These are phyloP conservation scores for Flexamia atlantica DNA, from an alignment of 2,888 invertebrate species.

Conservation along the genomic window DNA sequence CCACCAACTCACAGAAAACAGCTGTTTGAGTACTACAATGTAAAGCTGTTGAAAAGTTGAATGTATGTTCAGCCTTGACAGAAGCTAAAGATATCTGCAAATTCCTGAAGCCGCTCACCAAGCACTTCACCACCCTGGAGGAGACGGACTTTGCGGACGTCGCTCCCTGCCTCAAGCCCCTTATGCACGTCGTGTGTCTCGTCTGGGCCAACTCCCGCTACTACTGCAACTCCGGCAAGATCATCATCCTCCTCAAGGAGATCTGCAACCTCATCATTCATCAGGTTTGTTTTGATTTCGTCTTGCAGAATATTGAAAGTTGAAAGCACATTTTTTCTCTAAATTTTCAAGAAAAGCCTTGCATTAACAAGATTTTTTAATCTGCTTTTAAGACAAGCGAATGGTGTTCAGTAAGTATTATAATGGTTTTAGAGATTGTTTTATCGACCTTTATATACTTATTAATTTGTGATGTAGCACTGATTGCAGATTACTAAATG, in stretches of 20 bases:
- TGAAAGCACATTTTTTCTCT: too few relatives aligned
- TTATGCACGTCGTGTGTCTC: constrained; percentile 92
- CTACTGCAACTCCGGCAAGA: constrained; percentile 92
- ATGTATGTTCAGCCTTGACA: constrained; percentile 87
- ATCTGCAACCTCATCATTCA: constrained; percentile 94
- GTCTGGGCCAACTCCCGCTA: constrained; percentile 95
- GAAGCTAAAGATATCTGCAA: constrained; percentile 95
- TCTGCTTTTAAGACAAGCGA: too few relatives aligned
- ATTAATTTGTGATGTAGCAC: too few relatives aligned
- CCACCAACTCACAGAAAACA: too few relatives aligned
- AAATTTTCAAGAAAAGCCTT: too few relatives aligned
- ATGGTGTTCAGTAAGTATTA: too few relatives aligned
- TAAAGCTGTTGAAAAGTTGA: too few relatives aligned
- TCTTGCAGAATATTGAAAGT: too few relatives aligned
- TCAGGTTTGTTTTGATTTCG: constrained; percentile 83
- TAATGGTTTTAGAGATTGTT: too few relatives aligned
- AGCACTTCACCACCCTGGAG: constrained; percentile 88
- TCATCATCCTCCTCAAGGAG: constrained; percentile 93
- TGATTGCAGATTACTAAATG: too few relatives aligned
- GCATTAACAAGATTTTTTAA: neutral
- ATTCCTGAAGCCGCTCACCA: constrained; percentile 89
- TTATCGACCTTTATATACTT: too few relatives aligned
- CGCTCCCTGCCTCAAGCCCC: constrained; percentile 85
- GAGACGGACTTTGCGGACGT: constrained; percentile 93
- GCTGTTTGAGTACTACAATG: too few relatives aligned